phyloP scores from a whole-genome alignment of 2,888 invertebrate species.

The Drosophila rubida region DNA sequence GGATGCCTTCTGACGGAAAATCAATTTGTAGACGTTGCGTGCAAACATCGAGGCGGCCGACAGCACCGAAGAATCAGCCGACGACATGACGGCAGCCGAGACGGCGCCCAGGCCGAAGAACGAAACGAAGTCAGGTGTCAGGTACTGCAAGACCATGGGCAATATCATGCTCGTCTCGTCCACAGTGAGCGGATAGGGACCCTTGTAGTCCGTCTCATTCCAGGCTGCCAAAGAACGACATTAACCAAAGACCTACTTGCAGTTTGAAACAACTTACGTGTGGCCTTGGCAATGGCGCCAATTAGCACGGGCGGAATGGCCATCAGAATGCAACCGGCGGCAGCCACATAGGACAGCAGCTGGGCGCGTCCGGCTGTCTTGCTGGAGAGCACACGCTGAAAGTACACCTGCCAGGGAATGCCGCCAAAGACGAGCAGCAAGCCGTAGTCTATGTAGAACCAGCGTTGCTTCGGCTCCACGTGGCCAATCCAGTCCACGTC shows the following conservation, averaged over 20 bases:
- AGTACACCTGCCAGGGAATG: slow-evolving; percentile 99
- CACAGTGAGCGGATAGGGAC: slow-evolving; percentile 90
- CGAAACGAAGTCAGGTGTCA: slow-evolving; percentile 97
- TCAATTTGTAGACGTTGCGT: slow-evolving; percentile 98
- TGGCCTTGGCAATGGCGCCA: slow-evolving; percentile 98
- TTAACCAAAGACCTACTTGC: background rate
- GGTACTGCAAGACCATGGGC: slow-evolving; percentile 97
- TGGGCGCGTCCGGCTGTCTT: slow-evolving; percentile 97
- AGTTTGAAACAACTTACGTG: slow-evolving; percentile 87
- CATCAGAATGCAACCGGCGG: slow-evolving; percentile 97
- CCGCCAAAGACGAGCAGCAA: slow-evolving; percentile 96
- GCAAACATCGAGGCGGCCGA: slow-evolving; percentile 99
- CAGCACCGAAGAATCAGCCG: slow-evolving; percentile 98
- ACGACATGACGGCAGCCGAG: slow-evolving; percentile 99
- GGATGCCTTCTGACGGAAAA: slow-evolving; percentile 97
- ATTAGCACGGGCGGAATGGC: slow-evolving; percentile 98
- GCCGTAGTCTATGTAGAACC: slow-evolving; percentile 95
- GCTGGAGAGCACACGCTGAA: slow-evolving; percentile 98
- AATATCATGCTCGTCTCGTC: slow-evolving; percentile 96
- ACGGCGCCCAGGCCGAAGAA: slow-evolving; percentile 99
- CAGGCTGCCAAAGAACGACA: slow-evolving; percentile 88
- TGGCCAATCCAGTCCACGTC: slow-evolving; percentile 96
- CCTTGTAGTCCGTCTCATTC: slow-evolving; percentile 96
- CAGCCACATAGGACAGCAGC: slow-evolving; percentile 97
- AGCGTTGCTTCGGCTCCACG: slow-evolving; percentile 89